Conservation (phyloP, 92 coral and sea anemone genomes). For the Bergia sp. region DNA sequence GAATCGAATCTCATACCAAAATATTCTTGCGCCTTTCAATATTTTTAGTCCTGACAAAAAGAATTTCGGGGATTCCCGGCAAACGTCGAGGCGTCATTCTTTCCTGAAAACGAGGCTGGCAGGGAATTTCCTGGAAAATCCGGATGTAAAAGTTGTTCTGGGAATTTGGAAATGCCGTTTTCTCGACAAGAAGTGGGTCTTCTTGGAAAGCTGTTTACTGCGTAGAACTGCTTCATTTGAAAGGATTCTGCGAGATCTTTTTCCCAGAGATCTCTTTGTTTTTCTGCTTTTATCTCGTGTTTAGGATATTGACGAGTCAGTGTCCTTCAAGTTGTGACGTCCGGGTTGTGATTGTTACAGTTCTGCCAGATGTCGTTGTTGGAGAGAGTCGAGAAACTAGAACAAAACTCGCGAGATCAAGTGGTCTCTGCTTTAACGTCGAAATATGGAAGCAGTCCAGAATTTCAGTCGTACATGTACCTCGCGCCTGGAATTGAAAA, state of each 20-base stretch:
- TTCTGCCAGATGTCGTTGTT: conserved; percentile 25
- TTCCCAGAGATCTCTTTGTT: background rate
- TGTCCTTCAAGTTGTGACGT: background rate
- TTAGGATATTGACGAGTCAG: background rate
- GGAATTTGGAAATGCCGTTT: background rate
- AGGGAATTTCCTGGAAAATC: conserved; percentile 26
- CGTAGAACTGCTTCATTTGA: background rate
- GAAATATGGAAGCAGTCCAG: conserved; percentile 30
- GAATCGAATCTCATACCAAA: background rate
- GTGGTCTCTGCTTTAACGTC: conserved; percentile 39
- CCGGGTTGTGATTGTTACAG: background rate
- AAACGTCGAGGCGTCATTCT: background rate
- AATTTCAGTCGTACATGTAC: conserved; percentile 41
- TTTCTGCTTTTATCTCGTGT: background rate
- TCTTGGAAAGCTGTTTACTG: conserved; percentile 27
- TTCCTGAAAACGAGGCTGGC: conserved; percentile 36
- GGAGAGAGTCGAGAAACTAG: conserved; percentile 34
- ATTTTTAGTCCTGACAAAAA: too few relatives aligned
- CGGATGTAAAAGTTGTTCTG: conserved; percentile 13
- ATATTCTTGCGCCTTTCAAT: background rate
- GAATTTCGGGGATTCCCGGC: conserved; percentile 18
- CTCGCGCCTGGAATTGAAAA: conserved; percentile 37
- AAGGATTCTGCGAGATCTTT: background rate
- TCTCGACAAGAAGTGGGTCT: background rate
- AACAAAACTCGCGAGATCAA: conserved; percentile 25